phyloP scores from a whole-genome alignment of 2,113 vertebrate species.

The Elachura formosa region DNA sequence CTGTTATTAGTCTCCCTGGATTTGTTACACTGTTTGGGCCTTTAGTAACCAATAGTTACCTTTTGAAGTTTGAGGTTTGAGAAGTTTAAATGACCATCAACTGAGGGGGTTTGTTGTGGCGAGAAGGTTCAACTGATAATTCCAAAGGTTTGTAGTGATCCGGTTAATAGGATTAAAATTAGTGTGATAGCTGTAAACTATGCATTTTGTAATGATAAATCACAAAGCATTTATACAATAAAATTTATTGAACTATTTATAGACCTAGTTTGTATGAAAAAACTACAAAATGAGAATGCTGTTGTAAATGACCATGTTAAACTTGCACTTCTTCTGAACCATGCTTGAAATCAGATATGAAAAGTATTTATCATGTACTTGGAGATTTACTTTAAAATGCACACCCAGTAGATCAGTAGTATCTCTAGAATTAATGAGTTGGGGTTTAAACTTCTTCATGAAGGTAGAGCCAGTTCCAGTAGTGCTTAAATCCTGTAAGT shows the following conservation, averaged over 20 bases:
- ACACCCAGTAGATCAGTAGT: background rate
- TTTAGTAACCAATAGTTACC: background rate
- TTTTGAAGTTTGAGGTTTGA: background rate
- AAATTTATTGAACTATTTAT: slow-evolving; percentile 14
- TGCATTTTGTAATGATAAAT: slow-evolving; percentile 32
- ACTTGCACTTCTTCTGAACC: background rate
- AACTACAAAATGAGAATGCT: background rate
- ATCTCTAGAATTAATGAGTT: background rate
- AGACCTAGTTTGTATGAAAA: background rate
- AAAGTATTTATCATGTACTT: background rate
- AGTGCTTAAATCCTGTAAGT: background rate
- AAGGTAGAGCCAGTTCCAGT: background rate
- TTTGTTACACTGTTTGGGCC: background rate
- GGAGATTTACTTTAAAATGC: background rate
- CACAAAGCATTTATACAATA: slow-evolving; percentile 17
- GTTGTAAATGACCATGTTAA: background rate
- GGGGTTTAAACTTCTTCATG: background rate
- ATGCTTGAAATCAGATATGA: background rate
- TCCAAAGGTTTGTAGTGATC: slow-evolving; percentile 11
- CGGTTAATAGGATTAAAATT: background rate
- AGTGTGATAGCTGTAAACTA: background rate
- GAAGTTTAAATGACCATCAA: background rate
- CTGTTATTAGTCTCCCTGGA: background rate
- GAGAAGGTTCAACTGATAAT: background rate
- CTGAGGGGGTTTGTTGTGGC: background rate